Percentiles rank a stretch among this genome's conserved stretches.
phyloP scores from a whole-genome alignment of 2,113 vertebrate species.

The Pteruthius melanotis region DNA sequence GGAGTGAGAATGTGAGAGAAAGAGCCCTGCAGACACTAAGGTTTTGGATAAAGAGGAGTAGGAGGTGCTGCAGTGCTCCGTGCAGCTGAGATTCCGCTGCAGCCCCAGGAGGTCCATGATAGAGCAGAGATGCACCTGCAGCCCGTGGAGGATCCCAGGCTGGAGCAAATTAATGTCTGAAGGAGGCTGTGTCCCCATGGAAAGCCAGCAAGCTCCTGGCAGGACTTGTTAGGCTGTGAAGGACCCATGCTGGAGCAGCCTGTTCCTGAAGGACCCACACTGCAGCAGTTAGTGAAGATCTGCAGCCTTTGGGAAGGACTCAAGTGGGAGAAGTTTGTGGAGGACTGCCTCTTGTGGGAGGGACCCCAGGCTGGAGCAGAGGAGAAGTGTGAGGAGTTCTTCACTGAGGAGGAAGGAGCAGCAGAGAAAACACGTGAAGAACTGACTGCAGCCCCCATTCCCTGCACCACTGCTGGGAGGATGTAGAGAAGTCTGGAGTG shows the following conservation, averaged over 20 bases:
- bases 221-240: background rate
- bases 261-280: background rate
- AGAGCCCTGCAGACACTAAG: background rate
- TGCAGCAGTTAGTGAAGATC: background rate
- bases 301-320: background rate
- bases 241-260: background rate
- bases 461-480: background rate
- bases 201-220: background rate
- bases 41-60: background rate
- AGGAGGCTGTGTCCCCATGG: background rate
- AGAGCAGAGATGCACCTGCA: too few species aligned
- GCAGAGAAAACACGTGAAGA: background rate
- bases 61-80: background rate
- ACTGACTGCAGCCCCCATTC: background rate
- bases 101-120: too few species aligned
- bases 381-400: background rate
- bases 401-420: background rate
- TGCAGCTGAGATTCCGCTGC: background rate
- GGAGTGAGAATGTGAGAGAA: background rate
- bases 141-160: background rate
- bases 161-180: background rate
- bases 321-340: background rate
- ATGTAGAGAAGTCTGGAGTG: background rate
- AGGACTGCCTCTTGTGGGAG: fast-evolving
- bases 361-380: background rate